Percentiles rank a stretch among this genome's conserved stretches.
Conservation (phyloP, 1,140 invertebrate species). For the Cotesia glomerata region DNA sequence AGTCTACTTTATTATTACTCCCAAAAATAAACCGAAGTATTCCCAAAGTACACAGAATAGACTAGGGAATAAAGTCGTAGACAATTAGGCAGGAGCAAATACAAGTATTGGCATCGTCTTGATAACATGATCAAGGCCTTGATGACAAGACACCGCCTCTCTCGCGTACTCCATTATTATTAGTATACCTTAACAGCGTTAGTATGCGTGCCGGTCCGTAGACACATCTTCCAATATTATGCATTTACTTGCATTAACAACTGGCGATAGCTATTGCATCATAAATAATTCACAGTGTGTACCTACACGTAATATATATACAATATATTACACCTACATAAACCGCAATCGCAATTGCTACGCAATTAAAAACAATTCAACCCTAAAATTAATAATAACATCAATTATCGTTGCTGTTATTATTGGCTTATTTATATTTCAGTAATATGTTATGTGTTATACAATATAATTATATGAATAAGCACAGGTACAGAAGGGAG, state of each 20-base stretch:
- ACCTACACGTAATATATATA: no score
- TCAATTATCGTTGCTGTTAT: no score
- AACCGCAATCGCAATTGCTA: no score
- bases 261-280: background rate
- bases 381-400: no score
- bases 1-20: no score
- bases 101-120: constrained; percentile 40
- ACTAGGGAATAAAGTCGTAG: background rate
- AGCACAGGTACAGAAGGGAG: no score
- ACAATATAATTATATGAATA: background rate
- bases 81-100: background rate
- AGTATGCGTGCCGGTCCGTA: constrained; percentile 35
- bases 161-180: constrained; percentile 45
- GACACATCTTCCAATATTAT: constrained; percentile 17
- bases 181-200: constrained; percentile 37
- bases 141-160: constrained; percentile 26
- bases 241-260: constrained; percentile 26
- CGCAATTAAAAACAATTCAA: no score
- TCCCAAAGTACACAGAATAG: background rate
- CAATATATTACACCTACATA: no score
- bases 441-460: no score
- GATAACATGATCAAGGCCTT: constrained; percentile 42
- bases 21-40: no score
- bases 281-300: background rate
- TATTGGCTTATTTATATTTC: no score